phyloP scores from a whole-genome alignment of 2,113 vertebrate species.

The Gorsachius goisagi region DNA sequence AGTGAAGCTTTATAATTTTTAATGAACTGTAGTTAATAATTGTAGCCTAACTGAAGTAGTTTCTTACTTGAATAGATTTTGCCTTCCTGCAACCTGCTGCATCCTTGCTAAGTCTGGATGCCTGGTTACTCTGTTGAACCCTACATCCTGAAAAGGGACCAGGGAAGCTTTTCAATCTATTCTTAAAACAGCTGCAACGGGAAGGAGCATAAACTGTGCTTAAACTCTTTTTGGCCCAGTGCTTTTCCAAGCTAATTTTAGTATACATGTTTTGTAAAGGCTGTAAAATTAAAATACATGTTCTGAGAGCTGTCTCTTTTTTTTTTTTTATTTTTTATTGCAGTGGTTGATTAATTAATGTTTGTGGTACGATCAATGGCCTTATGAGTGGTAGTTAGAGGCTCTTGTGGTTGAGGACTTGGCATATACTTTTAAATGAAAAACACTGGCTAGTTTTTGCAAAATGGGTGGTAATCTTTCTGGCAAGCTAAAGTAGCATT shows the following conservation, averaged over 20 bases:
- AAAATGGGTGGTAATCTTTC: neutral
- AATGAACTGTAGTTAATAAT: neutral
- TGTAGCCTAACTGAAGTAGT: neutral
- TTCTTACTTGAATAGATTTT: neutral
- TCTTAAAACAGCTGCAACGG: neutral
- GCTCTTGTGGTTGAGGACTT: constrained; percentile 8
- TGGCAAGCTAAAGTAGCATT: neutral
- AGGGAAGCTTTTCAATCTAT: neutral
- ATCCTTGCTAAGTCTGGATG: neutral
- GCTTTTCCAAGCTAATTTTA: constrained; percentile 17
- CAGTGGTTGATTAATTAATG: constrained; percentile 20
- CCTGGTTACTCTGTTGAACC: neutral
- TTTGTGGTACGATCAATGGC: neutral
- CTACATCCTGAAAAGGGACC: neutral
- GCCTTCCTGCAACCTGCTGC: neutral
- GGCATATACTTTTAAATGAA: neutral
- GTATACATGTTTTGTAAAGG: neutral
- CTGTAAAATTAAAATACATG: neutral
- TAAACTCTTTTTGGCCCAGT: neutral
- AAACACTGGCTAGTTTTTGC: neutral
- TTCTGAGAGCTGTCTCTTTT: neutral
- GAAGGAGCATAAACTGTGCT: constrained; percentile 3
- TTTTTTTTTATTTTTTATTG: neutral
- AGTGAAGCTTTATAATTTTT: neutral
- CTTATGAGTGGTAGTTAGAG: neutral